These are phyloP conservation scores for Arctia plantaginis DNA, from an alignment of 2,888 invertebrate genomes.

Conservation along the genomic window DNA sequence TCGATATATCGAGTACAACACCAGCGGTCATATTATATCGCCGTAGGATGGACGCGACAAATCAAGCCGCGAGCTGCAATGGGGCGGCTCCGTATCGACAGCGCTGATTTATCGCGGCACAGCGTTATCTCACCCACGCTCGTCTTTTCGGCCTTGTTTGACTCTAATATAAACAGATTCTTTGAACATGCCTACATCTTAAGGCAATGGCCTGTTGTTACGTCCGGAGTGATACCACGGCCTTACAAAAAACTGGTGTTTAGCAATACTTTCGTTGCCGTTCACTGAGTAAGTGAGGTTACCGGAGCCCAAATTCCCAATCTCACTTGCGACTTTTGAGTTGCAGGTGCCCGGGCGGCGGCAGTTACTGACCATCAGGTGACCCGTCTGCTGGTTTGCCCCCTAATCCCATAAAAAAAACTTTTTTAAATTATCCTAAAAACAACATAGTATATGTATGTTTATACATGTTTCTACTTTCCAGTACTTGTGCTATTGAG, in stretches of 20 bases:
- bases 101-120: slow-evolving; percentile 81
- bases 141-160: slow-evolving; percentile 10
- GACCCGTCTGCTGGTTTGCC: too few species aligned
- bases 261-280: too few species aligned
- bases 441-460: background rate
- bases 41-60: slow-evolving; percentile 82
- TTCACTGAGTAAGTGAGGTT: too few species aligned
- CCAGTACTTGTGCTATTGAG: background rate
- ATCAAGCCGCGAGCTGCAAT: slow-evolving; percentile 81
- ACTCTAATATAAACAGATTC: slow-evolving; percentile 9
- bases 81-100: slow-evolving; percentile 85
- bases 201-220: background rate
- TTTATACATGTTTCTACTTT: background rate
- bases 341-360: too few species aligned
- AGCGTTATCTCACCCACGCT: slow-evolving; percentile 73
- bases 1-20: slow-evolving; percentile 33
- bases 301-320: too few species aligned
- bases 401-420: too few species aligned
- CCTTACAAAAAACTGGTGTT: too few species aligned
- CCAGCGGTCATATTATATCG: slow-evolving; percentile 61
- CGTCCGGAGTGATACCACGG: too few species aligned
- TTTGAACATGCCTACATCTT: background rate
- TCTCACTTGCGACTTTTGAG: too few species aligned
- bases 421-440: background rate
- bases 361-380: too few species aligned